phyloP scores from a whole-genome alignment of 2,888 invertebrate species.

The Apamea crenata region DNA sequence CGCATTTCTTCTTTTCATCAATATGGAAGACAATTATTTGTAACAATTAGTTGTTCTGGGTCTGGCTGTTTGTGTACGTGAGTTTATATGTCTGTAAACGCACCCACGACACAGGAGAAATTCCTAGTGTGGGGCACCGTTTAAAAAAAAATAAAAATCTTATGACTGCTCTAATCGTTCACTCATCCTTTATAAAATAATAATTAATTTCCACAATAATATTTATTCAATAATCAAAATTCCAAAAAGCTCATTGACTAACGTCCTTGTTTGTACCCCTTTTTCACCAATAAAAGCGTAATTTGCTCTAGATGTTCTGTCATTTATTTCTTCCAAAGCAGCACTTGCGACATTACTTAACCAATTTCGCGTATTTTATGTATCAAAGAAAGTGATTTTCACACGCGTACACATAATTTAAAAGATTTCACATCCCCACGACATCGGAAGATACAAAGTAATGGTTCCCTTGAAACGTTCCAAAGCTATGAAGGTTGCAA shows the following conservation, averaged over 20 bases:
- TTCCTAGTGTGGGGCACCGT: too few relatives aligned
- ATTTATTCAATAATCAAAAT: background rate
- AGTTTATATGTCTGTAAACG: too few relatives aligned
- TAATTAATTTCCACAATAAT: background rate
- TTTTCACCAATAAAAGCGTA: background rate
- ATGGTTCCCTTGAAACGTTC: slow-evolving; percentile 54
- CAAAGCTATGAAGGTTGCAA: slow-evolving; percentile 65
- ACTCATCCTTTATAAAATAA: background rate
- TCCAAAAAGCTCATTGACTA: background rate
- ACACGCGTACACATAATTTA: slow-evolving; percentile 47
- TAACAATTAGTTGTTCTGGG: too few relatives aligned
- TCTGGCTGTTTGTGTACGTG: too few relatives aligned
- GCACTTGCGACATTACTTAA: background rate
- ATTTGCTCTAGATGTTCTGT: background rate
- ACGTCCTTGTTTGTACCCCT: background rate
- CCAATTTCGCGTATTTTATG: slow-evolving; percentile 8
- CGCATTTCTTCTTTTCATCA: too few relatives aligned
- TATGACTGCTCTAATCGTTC: too few relatives aligned
- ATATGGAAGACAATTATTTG: too few relatives aligned
- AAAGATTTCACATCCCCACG: slow-evolving; percentile 48
- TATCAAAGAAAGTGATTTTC: slow-evolving; percentile 33
- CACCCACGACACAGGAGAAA: too few relatives aligned
- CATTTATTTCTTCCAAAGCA: background rate
- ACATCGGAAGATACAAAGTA: slow-evolving; percentile 55
- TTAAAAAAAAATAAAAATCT: too few relatives aligned